Evolutionary conservation across 1,140 invertebrate genomes (phyloP).

Genomic region (Muscidifurax raptorellus): DNA sequence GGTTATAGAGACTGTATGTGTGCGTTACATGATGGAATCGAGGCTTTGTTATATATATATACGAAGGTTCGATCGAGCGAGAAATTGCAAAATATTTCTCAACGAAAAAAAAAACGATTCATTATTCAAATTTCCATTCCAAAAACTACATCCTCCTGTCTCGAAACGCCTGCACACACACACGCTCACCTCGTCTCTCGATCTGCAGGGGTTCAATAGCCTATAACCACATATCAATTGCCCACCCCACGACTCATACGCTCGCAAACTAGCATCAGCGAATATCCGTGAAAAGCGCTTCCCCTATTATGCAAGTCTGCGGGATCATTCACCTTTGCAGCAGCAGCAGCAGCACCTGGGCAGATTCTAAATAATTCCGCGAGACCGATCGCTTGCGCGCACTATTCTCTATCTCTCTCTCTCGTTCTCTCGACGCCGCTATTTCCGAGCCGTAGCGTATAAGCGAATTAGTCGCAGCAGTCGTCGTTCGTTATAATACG

Average conservation of each 20-base stretch:
- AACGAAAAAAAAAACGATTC: too few relatives aligned
- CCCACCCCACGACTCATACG: neutral
- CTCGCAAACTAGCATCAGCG: neutral
- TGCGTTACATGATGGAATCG: too few relatives aligned
- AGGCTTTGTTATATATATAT: too few relatives aligned
- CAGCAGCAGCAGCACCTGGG: constrained; percentile 9
- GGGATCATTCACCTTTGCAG: constrained; percentile 39
- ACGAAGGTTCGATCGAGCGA: too few relatives aligned
- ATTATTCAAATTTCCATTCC: too few relatives aligned
- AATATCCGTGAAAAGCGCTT: neutral
- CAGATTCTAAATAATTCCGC: constrained; percentile 38
- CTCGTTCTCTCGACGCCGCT: neutral
- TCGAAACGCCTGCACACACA: too few relatives aligned
- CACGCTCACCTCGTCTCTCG: too few relatives aligned
- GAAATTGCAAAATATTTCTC: too few relatives aligned
- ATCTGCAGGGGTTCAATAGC: neutral
- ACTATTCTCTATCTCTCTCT: constrained; percentile 3
- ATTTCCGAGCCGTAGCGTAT: constrained; percentile 10
- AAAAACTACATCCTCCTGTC: too few relatives aligned
- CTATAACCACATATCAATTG: neutral
- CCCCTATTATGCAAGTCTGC: neutral
- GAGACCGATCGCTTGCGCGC: neutral
- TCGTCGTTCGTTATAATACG: neutral
- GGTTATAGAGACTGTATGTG: too few relatives aligned
- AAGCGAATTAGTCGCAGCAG: constrained; percentile 39